phyloP scores from a whole-genome alignment of 2,113 vertebrate genomes.

The Fulica atra region DNA sequence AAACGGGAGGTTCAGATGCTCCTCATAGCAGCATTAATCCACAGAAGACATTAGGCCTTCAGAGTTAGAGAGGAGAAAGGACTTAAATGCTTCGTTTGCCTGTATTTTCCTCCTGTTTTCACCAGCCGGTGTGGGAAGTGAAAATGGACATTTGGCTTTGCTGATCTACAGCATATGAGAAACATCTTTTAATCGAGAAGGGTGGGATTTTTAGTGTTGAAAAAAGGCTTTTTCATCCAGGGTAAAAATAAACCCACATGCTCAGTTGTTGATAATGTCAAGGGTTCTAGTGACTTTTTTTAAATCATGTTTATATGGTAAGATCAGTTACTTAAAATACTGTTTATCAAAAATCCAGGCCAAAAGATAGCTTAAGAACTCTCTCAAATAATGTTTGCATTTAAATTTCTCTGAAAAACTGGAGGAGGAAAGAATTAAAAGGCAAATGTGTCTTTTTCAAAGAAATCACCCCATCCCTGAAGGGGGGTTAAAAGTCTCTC shows the following conservation, averaged over 20 bases:
- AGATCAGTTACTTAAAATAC: background rate
- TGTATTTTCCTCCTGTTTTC: conserved; percentile 23
- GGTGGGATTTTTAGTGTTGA: background rate
- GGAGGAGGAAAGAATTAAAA: background rate
- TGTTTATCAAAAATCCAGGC: background rate
- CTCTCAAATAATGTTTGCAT: background rate
- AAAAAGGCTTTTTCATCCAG: background rate
- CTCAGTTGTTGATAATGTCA: background rate
- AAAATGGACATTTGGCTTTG: background rate
- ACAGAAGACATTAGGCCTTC: background rate
- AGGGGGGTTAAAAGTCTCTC: background rate
- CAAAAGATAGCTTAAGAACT: background rate
- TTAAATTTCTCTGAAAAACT: background rate
- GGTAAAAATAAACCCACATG: background rate
- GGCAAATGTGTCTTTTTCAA: background rate
- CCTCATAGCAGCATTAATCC: background rate
- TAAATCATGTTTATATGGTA: background rate
- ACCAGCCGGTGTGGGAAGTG: background rate
- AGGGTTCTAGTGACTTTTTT: background rate
- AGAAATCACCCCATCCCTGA: background rate
- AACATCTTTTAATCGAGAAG: background rate
- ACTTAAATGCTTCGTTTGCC: background rate
- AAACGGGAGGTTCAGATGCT: background rate
- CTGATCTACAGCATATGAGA: background rate
- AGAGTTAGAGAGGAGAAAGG: background rate